Evolutionary conservation across 37 sponge, comb jelly and placozoan genomes (phyloP).

Genomic region (Spongilla lacustris): DNA sequence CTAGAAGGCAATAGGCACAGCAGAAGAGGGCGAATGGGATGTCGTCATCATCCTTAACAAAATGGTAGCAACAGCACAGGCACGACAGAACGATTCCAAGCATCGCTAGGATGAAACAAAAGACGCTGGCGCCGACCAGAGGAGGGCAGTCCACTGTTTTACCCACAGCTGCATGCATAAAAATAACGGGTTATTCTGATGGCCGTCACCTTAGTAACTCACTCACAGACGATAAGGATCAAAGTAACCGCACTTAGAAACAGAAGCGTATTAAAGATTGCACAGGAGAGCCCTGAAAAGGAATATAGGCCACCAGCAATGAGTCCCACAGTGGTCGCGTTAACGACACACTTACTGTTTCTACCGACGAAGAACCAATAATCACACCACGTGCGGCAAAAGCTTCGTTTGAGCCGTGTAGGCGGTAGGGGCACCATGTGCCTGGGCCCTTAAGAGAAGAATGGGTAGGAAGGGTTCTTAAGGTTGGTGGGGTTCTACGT

Average conservation of each 20-base stretch:
- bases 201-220: neutral
- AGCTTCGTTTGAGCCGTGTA: slow-evolving; percentile 16
- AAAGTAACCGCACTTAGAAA: slow-evolving; percentile 6
- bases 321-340: neutral
- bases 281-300: slow-evolving; percentile 31
- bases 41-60: slow-evolving; percentile 49
- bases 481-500: neutral
- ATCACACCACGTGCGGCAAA: slow-evolving; percentile 65
- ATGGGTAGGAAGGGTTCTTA: neutral
- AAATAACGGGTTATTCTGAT: neutral
- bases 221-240: slow-evolving; percentile 28
- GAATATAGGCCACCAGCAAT: neutral
- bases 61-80: slow-evolving; percentile 62
- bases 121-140: slow-evolving; percentile 42
- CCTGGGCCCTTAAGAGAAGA: neutral
- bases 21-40: slow-evolving; percentile 60
- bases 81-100: slow-evolving; percentile 41
- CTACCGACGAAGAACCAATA: slow-evolving; percentile 52
- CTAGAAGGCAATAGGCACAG: slow-evolving; percentile 58
- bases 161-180: slow-evolving; percentile 11
- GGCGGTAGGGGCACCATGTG: neutral
- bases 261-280: neutral
- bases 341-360: slow-evolving; percentile 27
- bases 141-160: slow-evolving; percentile 35
- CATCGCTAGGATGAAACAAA: slow-evolving; percentile 27